Evolutionary conservation across 2,888 invertebrate species (phyloP), one percentile per base, ranked within the genome.

Genomic region (Dicyrtoma fusca): DNA sequence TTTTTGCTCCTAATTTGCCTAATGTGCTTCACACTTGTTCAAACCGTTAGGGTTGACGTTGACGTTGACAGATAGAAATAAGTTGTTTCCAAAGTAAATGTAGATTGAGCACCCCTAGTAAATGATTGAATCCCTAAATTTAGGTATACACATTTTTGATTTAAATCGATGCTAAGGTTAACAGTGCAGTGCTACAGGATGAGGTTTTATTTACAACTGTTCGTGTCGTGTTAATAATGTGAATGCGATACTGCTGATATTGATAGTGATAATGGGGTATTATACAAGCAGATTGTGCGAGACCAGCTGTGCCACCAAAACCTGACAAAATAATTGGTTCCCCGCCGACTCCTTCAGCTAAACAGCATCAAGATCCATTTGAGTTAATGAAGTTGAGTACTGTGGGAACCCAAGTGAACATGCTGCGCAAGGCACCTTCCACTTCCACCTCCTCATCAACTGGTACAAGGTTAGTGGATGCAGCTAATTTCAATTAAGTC

Each of bases 221-320:
- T 44, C 14, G 13, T 44, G 45, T 13, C 49, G n/a, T 49, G 13
- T 49, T 21, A 53, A 10, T 17, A 17, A 21, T 53, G 53, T 49
- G 5, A 44, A n/a, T n/a, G 49, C 11, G 4, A n/a, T 4, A 49
- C 3, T 49, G 49, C 4, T n/a, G 11, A 49, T 14, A 49, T 14
- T 49, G 4, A n/a, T 6, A 4, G 14, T 49, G 17, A 11, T 49
- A 10, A 44, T 10, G 13, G 8, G 49, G 3, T 49, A 34, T 34
- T 34, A 34, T 34, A 8, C 3, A 34, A n/a, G 4, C 49, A 63
- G 47, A 63, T 63, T 63, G 63, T 47, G 21, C 25, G n/a, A 73
- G 77, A 45, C 78, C 78, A n/a, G 69, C 73, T n/a, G 70, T 78
- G 26, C 78, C 78, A 69, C 78, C 77, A 42, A 78, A 78, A 26